phyloP scores from a whole-genome alignment of 2,888 invertebrate genomes.

The Apoderus coryli region DNA sequence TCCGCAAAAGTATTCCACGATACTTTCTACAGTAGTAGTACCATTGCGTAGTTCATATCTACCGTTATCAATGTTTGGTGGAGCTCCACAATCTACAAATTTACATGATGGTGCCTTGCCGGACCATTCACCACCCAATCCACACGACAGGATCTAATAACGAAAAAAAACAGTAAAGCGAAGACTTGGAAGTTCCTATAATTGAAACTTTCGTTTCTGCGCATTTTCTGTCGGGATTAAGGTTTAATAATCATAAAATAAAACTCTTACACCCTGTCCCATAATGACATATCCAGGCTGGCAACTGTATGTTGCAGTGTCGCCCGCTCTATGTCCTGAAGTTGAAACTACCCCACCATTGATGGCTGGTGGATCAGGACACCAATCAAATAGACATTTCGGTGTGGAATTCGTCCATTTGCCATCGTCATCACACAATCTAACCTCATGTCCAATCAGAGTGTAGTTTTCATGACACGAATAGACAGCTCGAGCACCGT shows the following conservation, averaged over 20 bases:
- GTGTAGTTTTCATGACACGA: constrained; percentile 76
- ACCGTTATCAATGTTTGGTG: constrained; percentile 65
- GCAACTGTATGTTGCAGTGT: constrained; percentile 67
- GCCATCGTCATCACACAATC: constrained; percentile 60
- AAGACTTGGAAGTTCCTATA: too few species aligned
- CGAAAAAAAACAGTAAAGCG: too few species aligned
- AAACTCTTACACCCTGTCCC: constrained; percentile 58
- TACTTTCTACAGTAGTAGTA: constrained; percentile 67
- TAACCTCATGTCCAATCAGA: constrained; percentile 54
- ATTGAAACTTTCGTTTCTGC: too few species aligned
- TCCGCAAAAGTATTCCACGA: constrained; percentile 66
- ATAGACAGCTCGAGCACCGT: constrained; percentile 62
- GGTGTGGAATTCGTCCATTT: constrained; percentile 67
- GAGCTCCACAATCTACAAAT: constrained; percentile 76
- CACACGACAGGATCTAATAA: constrained; percentile 69
- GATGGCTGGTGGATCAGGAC: constrained; percentile 67
- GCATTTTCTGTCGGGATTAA: too few species aligned
- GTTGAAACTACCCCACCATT: constrained; percentile 58
- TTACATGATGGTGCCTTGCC: constrained; percentile 67
- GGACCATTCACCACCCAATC: constrained; percentile 76
- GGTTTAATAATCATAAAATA: too few species aligned
- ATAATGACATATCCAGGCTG: constrained; percentile 72
- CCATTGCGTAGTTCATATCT: constrained; percentile 56
- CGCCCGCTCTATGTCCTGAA: constrained; percentile 63
- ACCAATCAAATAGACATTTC: constrained; percentile 76